Conservation (phyloP, 2,797 vertebrate genomes). For the Arctocebus calabarensis region DNA sequence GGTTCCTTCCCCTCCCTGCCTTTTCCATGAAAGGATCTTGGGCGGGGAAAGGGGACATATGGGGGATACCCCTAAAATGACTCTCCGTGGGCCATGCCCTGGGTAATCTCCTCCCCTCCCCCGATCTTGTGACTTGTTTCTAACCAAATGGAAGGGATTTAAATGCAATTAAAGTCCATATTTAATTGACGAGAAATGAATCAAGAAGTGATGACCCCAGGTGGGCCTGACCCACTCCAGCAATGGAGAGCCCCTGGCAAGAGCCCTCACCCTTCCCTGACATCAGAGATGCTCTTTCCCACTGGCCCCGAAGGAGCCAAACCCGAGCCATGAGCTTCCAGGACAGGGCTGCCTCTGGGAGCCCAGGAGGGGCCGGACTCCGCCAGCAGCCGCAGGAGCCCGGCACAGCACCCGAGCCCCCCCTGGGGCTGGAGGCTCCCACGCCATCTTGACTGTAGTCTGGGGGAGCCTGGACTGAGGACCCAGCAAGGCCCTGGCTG, state of each 20-base stretch:
- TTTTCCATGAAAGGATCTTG: neutral
- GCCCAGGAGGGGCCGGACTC: neutral
- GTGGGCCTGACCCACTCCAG: neutral
- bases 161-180: accelerated
- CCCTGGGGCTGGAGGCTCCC: accelerated
- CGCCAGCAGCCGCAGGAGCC: accelerated
- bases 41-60: neutral
- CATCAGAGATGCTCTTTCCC: accelerated
- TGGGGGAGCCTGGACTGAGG: neutral
- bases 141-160: accelerated
- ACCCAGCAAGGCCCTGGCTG: neutral
- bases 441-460: accelerated
- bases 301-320: neutral
- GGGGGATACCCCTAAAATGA: accelerated
- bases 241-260: accelerated
- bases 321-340: accelerated
- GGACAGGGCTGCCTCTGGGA: accelerated
- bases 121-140: neutral
- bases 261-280: neutral
- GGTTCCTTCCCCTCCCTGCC: neutral
- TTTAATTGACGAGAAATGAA: neutral
- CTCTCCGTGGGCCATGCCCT: neutral
- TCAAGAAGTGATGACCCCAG: neutral
- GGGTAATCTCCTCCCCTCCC: accelerated
- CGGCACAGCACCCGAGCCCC: accelerated